phyloP scores from a whole-genome alignment of 2,113 vertebrate genomes.

The Dunckerocampus dactyliophorus region DNA sequence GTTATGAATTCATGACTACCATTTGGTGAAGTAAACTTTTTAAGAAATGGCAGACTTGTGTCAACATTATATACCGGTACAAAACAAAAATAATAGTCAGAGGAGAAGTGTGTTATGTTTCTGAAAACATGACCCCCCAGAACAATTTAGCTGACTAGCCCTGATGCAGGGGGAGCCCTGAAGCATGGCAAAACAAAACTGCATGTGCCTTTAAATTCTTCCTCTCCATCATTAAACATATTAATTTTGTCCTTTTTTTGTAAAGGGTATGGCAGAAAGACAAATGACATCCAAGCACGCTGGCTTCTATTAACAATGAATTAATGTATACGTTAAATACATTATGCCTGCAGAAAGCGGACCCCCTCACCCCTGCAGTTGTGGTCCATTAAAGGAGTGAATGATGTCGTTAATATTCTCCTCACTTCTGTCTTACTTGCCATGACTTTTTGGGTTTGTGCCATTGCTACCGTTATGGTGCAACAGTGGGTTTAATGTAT shows the following conservation, averaged over 20 bases:
- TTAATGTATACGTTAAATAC: background rate
- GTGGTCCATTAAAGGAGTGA: conserved; percentile 8
- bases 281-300: background rate
- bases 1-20: no score
- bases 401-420: conserved; percentile 7
- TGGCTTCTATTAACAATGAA: background rate
- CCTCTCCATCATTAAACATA: background rate
- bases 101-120: no score
- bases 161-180: background rate
- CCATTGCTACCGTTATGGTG: background rate
- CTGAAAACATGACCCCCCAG: no score
- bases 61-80: no score
- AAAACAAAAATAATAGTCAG: no score
- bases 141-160: no score
- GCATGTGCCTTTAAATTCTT: background rate
- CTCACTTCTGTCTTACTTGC: background rate
- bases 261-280: background rate
- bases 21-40: no score
- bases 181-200: background rate
- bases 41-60: no score
- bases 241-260: background rate
- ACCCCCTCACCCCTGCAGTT: background rate
- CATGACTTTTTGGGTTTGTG: conserved; percentile 1
- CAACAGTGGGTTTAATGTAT: no score
- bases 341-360: background rate